A percentile compares a stretch with the other conserved stretches of the same genome.
Conservation (phyloP, 2,113 vertebrate species). For the Sardina pilchardus region DNA sequence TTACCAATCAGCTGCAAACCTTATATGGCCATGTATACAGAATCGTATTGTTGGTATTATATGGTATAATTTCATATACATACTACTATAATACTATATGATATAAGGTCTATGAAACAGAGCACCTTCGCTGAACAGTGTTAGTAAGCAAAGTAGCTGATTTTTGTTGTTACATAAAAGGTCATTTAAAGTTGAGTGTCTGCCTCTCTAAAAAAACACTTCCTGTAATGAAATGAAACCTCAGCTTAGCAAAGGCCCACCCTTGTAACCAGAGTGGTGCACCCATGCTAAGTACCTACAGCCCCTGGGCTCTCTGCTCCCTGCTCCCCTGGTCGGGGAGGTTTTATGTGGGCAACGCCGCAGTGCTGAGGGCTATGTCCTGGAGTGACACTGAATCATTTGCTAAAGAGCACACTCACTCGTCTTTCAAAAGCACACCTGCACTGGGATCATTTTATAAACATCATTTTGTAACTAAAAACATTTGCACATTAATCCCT, state of each 20-base stretch:
- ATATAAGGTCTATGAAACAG: neutral
- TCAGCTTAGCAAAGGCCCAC: neutral
- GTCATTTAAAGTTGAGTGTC: neutral
- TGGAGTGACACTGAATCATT: neutral
- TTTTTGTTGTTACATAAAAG: neutral
- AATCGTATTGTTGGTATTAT: neutral
- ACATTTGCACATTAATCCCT: neutral
- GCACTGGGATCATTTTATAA: neutral
- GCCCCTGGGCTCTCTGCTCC: neutral
- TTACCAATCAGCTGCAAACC: neutral
- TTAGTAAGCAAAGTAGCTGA: neutral
- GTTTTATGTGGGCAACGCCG: neutral
- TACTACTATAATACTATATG: too few species aligned
- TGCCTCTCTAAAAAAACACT: neutral
- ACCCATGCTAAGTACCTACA: too few species aligned
- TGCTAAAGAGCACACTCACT: neutral
- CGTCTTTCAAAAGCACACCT: neutral
- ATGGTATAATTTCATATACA: too few species aligned
- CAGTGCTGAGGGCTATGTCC: neutral
- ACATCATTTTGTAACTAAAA: neutral
- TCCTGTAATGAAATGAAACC: conserved; percentile 1
- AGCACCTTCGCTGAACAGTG: neutral
- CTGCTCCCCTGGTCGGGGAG: neutral
- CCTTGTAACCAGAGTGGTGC: neutral
- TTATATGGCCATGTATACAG: neutral